phyloP scores from a whole-genome alignment of 2,888 invertebrate species.

The Agonopterix alstromeriana region DNA sequence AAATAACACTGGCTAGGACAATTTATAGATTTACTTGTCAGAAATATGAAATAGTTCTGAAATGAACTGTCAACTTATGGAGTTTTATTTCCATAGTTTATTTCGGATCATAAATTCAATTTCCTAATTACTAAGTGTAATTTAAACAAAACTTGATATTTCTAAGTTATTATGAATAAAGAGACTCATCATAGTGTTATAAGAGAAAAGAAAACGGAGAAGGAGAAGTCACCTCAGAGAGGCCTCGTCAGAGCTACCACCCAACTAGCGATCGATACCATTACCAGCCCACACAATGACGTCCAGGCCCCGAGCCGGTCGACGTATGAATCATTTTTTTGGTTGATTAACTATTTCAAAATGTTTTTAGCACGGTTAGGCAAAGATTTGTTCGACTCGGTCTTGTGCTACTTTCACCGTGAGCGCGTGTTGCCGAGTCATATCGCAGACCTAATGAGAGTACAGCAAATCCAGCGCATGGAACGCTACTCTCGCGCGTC shows the following conservation, averaged over 20 bases:
- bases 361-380: constrained; percentile 47
- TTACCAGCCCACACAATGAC: constrained; percentile 16
- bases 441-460: constrained; percentile 40
- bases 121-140: not conserved
- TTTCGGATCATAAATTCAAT: too few species aligned
- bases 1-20: too few species aligned
- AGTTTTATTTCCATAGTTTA: too few species aligned
- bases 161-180: constrained; percentile 39
- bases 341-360: constrained; percentile 42
- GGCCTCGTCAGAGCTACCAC: constrained; percentile 16
- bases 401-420: constrained; percentile 34
- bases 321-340: constrained; percentile 52
- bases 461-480: constrained; percentile 32
- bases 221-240: constrained; percentile 17
- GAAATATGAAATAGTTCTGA: not conserved
- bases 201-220: constrained; percentile 29
- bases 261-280: constrained; percentile 6
- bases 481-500: constrained; percentile 36
- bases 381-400: constrained; percentile 39
- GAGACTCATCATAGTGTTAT: constrained; percentile 28
- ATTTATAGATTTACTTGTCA: not conserved
- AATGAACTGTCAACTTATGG: not conserved
- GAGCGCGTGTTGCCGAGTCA: constrained; percentile 42
- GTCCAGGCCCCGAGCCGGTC: constrained; percentile 26
- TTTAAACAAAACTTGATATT: constrained; percentile 11